Evolutionary conservation across 2,113 vertebrate genomes (phyloP).

Genomic region (Gymnarchus niloticus): DNA sequence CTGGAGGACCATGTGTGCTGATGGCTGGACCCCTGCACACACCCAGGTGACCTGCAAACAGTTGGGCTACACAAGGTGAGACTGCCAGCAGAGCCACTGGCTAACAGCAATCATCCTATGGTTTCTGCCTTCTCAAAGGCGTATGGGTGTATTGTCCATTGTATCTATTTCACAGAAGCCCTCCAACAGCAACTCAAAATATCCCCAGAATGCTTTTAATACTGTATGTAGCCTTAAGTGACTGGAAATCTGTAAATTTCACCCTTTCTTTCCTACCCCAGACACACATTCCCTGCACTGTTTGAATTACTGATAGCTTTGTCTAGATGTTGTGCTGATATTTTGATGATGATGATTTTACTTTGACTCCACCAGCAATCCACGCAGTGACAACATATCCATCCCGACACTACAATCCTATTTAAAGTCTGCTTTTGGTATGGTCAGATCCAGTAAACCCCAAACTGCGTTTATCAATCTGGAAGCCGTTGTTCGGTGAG

Average conservation of each 20-base stretch:
- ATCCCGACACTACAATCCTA: neutral
- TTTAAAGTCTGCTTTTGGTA: slow-evolving; percentile 25
- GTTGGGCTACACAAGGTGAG: slow-evolving; percentile 78
- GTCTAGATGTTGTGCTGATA: too few species aligned
- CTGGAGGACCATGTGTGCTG: slow-evolving; percentile 74
- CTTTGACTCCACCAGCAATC: slow-evolving; percentile 25
- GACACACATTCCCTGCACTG: neutral
- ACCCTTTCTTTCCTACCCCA: neutral
- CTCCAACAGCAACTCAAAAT: neutral
- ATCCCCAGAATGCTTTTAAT: too few species aligned
- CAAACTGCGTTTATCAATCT: slow-evolving; percentile 36
- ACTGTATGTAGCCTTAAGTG: too few species aligned
- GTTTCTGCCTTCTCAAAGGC: neutral
- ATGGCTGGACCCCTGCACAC: slow-evolving; percentile 64
- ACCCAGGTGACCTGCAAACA: slow-evolving; percentile 69
- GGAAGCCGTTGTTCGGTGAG: slow-evolving; percentile 47
- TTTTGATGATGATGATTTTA: neutral
- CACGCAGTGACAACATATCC: slow-evolving; percentile 1
- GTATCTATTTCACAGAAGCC: too few species aligned
- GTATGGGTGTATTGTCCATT: neutral
- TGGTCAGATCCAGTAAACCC: slow-evolving; percentile 16
- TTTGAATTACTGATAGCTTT: too few species aligned
- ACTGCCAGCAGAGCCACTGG: neutral
- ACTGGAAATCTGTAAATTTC: neutral
- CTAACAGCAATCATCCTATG: neutral